Base-by-base conservation (phyloP, 2,888 invertebrate species). In the Linyphia triangularis region DNA sequence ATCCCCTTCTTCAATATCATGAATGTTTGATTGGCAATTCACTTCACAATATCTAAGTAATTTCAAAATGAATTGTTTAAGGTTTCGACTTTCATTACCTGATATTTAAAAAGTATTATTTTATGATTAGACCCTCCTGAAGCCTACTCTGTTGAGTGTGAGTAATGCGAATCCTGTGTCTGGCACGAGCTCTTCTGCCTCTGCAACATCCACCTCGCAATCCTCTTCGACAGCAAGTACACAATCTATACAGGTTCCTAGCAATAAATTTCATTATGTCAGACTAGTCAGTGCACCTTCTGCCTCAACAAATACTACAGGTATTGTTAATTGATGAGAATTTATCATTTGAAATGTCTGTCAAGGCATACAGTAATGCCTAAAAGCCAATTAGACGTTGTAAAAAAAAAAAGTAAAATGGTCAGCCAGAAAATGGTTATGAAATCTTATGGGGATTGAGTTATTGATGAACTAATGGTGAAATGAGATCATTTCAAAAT, bases 261-360 rank as follows among this genome's bases (percentile, higher is more conserved):
- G 93, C 75, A 92, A 92, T 90, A 92, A 92, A 89, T 92, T 93
- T 86, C 92, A 92, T 81, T 93, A 93, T 91, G 92, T 93, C 13
- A 90, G 93, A 19, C 91, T 93, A n/a, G 93, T 93, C n/a, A 91
- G 92, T n/a, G 92, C 92, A 37, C 69, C 91, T 90, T 77, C 90
- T 70, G 37, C 90, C 16, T 83, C 90, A 10, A 83, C 85, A 4
- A 37, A 84, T 24, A 59, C 75, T 24, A 75, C 83, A 26, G 83
- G 77, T 83, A 43, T 43, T 43, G 43, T 16, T 43, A n/a, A n/a
- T n/a, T n/a, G n/a, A n/a, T 16, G 40, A 26, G 10, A 10, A 37
- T 73, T 10, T 57, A 13, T 72, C 40, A n/a, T 6, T 9, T 22
- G 24, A n/a, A 70, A 43, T 22, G 40, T 43, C 9, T 22, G 16